These are phyloP conservation scores for Lepidothrix coronata DNA, from an alignment of 2,113 vertebrate species.

Conservation along the genomic window DNA sequence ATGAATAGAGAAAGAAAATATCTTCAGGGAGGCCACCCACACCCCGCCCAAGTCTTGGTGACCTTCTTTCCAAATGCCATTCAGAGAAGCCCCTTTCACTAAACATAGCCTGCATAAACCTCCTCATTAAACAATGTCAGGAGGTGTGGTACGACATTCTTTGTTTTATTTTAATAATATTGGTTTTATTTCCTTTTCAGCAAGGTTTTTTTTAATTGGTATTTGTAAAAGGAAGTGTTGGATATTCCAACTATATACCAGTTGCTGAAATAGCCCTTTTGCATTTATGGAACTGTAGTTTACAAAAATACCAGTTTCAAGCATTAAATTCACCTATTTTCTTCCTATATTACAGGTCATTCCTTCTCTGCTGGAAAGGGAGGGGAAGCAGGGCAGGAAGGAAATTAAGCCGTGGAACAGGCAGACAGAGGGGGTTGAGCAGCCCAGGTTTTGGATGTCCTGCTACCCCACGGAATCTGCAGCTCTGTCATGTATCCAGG, in stretches of 20 bases:
- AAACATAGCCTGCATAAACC: not conserved
- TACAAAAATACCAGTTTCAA: not conserved
- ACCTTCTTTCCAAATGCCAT: not conserved
- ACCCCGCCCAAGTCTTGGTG: not conserved
- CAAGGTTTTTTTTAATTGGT: not conserved
- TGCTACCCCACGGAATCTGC: not conserved
- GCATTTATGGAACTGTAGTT: not conserved
- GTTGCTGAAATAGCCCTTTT: not conserved
- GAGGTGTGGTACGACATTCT: not conserved
- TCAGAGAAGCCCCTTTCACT: not conserved
- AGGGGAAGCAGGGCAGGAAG: not conserved
- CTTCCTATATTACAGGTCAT: not conserved
- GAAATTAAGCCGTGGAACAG: not conserved
- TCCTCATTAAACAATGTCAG: not conserved
- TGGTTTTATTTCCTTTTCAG: not conserved
- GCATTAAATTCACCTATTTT: not conserved
- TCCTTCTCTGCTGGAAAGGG: not conserved
- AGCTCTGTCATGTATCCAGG: not conserved
- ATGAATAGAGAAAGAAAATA: not conserved
- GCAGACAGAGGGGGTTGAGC: not conserved
- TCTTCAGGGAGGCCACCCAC: not conserved
- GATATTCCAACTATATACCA: not conserved
- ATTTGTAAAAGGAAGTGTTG: not conserved
- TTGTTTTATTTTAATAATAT: not conserved
- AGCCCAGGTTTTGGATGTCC: not conserved